Evolutionary conservation across 2,888 invertebrate species (phyloP), one percentile per base, ranked within the genome.

Genomic region (Meghimatium bilineatum): DNA sequence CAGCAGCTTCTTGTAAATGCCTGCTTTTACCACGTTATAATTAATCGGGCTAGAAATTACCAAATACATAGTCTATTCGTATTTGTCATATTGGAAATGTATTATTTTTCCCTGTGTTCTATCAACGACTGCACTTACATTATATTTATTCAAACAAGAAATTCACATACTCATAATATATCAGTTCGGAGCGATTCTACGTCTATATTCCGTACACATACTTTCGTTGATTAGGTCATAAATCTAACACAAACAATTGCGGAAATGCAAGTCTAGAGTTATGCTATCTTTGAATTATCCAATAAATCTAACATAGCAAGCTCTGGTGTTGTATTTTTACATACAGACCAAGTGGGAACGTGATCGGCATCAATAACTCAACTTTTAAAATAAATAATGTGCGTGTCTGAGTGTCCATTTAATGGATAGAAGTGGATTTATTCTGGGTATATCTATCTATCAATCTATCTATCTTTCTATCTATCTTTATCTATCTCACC

Each of bases 251-350:
- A n/a, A n/a, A n/a, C n/a, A n/a, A n/a, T n/a, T n/a, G n/a, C n/a
- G n/a, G n/a, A n/a, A 1, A 1, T 1, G n/a, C 29, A 8, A 1
- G 72, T 44, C 1, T n/a, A 14, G 44, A 44, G 44, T 44, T 44
- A 72, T 72, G 72, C 29, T 72, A n/a, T 44, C n/a, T 49, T n/a
- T 72, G n/a, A 49, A 29, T 49, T 72, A 29, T 29, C n/a, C 44
- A 29, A 29, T 72, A 44, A n/a, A 49, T 29, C 72, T n/a, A 72
- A 29, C 29, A n/a, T 14, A 6, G 26, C 44, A 17, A 72, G 49
- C 44, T 44, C 44, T 44, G n/a, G 17, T n/a, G 44, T 29, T n/a
- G 29, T 44, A 72, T 29, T 3, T 49, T n/a, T 29, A 38, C n/a
- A 29, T 44, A 72, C 10, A 49, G 17, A 12, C 23, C 23, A 38